A percentile compares a stretch with the other conserved stretches of the same genome.
Conservation (phyloP, 2,113 vertebrate genomes). For the Apaloderma vittatum region DNA sequence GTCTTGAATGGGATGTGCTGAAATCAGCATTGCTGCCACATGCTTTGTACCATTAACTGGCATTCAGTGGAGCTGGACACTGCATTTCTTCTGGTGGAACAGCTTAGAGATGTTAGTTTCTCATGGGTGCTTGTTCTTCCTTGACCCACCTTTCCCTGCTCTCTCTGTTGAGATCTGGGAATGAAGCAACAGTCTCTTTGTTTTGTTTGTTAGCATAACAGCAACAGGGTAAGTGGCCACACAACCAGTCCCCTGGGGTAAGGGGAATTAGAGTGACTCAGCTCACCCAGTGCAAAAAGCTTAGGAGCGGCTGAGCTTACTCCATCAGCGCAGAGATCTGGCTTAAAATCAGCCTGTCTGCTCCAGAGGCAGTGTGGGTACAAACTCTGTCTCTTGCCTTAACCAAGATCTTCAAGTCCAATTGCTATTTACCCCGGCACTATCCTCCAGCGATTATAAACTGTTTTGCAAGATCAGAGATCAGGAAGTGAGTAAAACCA, state of each 20-base stretch:
- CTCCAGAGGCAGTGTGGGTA: background rate
- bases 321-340: background rate
- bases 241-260: background rate
- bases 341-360: background rate
- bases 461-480: conserved; percentile 2
- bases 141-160: background rate
- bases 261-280: background rate
- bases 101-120: background rate
- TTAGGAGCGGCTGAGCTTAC: background rate
- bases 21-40: background rate
- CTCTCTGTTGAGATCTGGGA: background rate
- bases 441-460: background rate
- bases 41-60: background rate
- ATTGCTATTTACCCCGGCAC: background rate
- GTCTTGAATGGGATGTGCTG: background rate
- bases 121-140: background rate
- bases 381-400: background rate
- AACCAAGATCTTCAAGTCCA: background rate
- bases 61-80: background rate
- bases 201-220: background rate
- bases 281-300: background rate
- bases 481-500: conserved; percentile 14
- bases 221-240: background rate
- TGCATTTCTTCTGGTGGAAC: background rate
- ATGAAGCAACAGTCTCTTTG: background rate